Percentiles rank a stretch among this genome's conserved stretches.
Conservation (phyloP, 2,113 vertebrate genomes). For the Calidris pygmaea region DNA sequence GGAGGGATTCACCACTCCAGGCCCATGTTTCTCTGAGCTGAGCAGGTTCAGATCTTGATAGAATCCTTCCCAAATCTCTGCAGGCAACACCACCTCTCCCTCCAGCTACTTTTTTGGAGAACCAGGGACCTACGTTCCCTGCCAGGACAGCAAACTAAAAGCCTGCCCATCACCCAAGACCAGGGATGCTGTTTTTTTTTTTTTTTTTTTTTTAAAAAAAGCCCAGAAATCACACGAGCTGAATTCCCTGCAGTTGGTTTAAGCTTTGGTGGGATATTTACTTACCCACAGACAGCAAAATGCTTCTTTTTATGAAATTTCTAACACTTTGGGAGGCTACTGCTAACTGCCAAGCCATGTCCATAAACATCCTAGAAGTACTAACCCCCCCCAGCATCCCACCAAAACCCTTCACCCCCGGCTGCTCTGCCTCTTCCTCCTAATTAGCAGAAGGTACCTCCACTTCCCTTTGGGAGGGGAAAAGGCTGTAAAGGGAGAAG, state of each 20-base stretch:
- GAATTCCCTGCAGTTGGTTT: background rate
- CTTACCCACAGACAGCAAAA: background rate
- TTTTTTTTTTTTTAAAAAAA: background rate
- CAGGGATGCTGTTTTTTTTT: background rate
- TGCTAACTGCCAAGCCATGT: background rate
- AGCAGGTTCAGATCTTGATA: background rate
- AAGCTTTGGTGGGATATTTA: fast-evolving
- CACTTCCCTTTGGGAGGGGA: background rate
- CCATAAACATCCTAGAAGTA: background rate
- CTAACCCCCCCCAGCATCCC: background rate
- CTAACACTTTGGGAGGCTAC: background rate
- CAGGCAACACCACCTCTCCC: background rate
- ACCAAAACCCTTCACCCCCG: background rate
- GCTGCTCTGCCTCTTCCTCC: background rate
- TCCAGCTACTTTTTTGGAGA: background rate
- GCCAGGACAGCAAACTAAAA: background rate
- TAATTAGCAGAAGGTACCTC: constrained; percentile 9
- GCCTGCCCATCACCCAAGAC: background rate
- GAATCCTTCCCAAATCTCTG: background rate
- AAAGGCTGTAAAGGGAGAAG: background rate
- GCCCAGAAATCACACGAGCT: background rate
- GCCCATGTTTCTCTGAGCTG: background rate
- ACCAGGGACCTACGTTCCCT: background rate
- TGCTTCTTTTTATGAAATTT: background rate
- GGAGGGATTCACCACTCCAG: background rate